A percentile compares a stretch with the other conserved stretches of the same genome.
phyloP scores from a whole-genome alignment of 2,888 invertebrate genomes.

The Portevinia maculata region DNA sequence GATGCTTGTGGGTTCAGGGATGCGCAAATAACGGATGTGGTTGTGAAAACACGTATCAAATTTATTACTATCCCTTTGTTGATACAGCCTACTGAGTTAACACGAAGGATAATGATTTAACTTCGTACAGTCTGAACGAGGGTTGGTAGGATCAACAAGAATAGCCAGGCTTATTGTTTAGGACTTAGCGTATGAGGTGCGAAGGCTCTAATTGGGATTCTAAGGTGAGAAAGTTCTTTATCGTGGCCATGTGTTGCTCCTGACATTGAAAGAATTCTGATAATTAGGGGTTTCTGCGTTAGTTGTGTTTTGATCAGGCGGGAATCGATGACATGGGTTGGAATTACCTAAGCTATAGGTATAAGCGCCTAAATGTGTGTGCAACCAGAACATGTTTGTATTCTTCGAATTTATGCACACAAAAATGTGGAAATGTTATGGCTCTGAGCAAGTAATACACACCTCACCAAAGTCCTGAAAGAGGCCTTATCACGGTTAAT shows the following conservation, averaged over 20 bases:
- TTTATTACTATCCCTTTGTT: slow-evolving; percentile 49
- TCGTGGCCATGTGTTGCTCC: slow-evolving; percentile 21
- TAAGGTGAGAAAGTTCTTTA: slow-evolving; percentile 4
- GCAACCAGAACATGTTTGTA: no score
- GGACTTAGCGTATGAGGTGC: slow-evolving; percentile 6
- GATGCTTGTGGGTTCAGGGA: slow-evolving; percentile 38
- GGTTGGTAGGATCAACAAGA: neutral
- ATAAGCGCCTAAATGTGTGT: neutral
- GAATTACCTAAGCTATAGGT: no score
- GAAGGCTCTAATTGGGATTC: slow-evolving; percentile 3
- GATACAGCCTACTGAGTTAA: slow-evolving; percentile 60
- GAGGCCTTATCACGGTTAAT: no score
- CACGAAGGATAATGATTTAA: slow-evolving; percentile 48
- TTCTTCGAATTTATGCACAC: no score
- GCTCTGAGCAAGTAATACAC: no score
- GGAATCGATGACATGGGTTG: no score
- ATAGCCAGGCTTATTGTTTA: slow-evolving; percentile 7
- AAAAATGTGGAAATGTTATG: no score
- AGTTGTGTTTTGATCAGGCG: neutral
- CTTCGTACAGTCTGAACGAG: slow-evolving; percentile 33
- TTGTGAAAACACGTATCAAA: slow-evolving; percentile 68
- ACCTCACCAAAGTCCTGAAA: no score
- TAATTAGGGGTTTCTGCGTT: slow-evolving; percentile 11
- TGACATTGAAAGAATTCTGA: slow-evolving; percentile 19
- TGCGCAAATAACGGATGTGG: slow-evolving; percentile 68